These are phyloP conservation scores for Machaerirhynchus nigripectus DNA, from an alignment of 2,113 vertebrate genomes.

Conservation along the genomic window DNA sequence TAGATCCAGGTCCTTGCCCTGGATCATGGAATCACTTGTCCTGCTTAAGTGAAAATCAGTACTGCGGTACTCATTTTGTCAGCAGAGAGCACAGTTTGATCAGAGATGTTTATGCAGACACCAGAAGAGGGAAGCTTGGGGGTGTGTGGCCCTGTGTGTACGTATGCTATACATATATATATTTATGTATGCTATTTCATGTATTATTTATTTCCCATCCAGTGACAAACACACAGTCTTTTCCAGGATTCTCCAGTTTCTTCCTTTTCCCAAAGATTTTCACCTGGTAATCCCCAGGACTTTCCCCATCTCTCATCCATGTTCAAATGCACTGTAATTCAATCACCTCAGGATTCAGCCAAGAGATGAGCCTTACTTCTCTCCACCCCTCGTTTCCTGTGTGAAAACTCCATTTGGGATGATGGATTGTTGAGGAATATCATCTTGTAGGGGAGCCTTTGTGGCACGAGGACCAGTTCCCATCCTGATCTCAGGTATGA, in stretches of 20 bases:
- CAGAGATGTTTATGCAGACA: neutral
- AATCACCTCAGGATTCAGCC: neutral
- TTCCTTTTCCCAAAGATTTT: neutral
- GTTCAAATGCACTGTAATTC: neutral
- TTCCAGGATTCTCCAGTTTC: neutral
- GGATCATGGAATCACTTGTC: neutral
- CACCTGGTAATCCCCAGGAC: neutral
- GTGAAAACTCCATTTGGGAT: neutral
- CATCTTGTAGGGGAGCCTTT: neutral
- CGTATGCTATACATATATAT: neutral
- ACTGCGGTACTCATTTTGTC: neutral
- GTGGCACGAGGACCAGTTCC: neutral
- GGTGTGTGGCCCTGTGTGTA: neutral
- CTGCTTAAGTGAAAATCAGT: no score
- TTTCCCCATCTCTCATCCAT: neutral
- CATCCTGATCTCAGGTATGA: neutral
- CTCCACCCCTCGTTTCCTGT: fast-evolving
- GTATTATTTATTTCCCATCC: neutral
- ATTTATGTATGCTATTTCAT: neutral
- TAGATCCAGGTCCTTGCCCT: neutral
- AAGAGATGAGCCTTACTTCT: neutral
- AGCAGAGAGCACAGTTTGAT: neutral
- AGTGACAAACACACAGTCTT: neutral
- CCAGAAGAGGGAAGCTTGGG: no score
- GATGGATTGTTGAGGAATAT: neutral